Percentiles rank a stretch among this genome's conserved stretches.
Evolutionary conservation across 1,140 invertebrate species (phyloP).

Genomic region (Drosophila albomicans): DNA sequence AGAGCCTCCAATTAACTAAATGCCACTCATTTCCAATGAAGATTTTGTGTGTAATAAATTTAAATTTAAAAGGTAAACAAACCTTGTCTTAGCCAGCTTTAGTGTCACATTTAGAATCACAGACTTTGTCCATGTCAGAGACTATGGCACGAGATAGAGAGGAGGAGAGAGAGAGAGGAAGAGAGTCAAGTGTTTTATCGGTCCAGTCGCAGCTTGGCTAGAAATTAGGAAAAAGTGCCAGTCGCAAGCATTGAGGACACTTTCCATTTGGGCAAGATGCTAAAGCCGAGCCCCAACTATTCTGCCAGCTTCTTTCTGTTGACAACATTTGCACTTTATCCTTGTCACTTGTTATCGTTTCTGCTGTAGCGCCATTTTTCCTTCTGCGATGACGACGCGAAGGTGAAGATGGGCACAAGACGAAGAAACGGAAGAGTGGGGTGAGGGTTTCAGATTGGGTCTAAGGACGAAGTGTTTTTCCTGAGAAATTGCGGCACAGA

Average conservation of each 20-base stretch:
- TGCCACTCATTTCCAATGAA: constrained; percentile 7
- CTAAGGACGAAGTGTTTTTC: constrained; percentile 38
- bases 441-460: not conserved
- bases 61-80: constrained; percentile 81
- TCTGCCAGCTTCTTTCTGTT: constrained; percentile 39
- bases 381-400: constrained; percentile 27
- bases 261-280: constrained; percentile 37
- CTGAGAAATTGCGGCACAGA: constrained; percentile 81
- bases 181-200: constrained; percentile 61
- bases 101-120: constrained; percentile 15
- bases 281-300: constrained; percentile 40
- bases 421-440: no score
- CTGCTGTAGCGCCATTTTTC: constrained; percentile 49
- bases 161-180: no score
- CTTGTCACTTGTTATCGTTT: constrained; percentile 79
- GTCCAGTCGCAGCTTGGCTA: constrained; percentile 50
- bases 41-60: constrained; percentile 64
- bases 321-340: constrained; percentile 79
- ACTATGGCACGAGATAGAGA: not conserved
- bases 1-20: constrained; percentile 69
- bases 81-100: constrained; percentile 17
- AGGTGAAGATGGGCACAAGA: not conserved
- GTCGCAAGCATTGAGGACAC: constrained; percentile 20
- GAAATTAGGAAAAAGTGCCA: constrained; percentile 60
- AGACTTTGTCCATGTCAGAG: not conserved